Conservation (phyloP, 2,888 invertebrate genomes). For the Drosophila mayaguana region DNA sequence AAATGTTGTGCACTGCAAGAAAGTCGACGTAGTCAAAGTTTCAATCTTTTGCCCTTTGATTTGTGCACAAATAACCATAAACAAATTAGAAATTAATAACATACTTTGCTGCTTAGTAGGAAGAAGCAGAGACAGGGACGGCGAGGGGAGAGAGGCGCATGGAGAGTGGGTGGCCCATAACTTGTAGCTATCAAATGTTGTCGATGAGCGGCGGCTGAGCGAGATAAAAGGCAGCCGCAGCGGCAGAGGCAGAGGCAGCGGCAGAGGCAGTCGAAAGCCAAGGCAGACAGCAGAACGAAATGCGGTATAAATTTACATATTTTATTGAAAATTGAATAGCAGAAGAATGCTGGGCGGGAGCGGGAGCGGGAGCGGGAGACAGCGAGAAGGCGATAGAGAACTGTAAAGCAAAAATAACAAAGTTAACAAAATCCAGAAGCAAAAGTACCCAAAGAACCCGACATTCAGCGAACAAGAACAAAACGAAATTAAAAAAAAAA, state of each 20-base stretch:
- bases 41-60: constrained; percentile 78
- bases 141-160: too few relatives aligned
- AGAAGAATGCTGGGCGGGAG: constrained; percentile 26
- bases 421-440: constrained; percentile 79
- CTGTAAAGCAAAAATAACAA: constrained; percentile 68
- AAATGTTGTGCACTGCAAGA: background rate
- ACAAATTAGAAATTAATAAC: constrained; percentile 78
- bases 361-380: constrained; percentile 5
- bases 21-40: constrained; percentile 56
- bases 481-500: constrained; percentile 17
- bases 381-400: constrained; percentile 1
- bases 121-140: background rate
- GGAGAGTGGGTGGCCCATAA: constrained; percentile 53
- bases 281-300: constrained; percentile 57
- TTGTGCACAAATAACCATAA: constrained; percentile 79
- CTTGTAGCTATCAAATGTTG: constrained; percentile 78
- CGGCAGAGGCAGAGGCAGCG: background rate
- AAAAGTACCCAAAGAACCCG: constrained; percentile 53
- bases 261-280: constrained; percentile 9
- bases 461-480: constrained; percentile 43
- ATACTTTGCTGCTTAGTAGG: constrained; percentile 67
- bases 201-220: constrained; percentile 62
- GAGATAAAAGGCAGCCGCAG: constrained; percentile 51
- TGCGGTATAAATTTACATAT: constrained; percentile 80
- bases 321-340: constrained; percentile 81